These are phyloP conservation scores for Porites lutea DNA, from an alignment of 64 coral and sea anemone genomes.

Conservation along the genomic window DNA sequence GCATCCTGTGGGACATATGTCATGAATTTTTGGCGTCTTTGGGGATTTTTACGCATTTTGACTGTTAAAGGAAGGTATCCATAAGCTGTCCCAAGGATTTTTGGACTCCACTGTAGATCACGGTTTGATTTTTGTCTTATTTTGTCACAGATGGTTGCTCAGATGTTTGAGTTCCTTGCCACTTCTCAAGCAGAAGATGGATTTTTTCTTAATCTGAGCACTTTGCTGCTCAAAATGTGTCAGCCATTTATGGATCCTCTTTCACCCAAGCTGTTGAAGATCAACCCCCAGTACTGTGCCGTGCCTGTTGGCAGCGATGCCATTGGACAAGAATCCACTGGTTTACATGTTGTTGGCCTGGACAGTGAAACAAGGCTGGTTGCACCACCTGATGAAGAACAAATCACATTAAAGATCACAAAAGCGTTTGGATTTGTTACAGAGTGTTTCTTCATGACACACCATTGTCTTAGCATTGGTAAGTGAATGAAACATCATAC, in stretches of 20 bases:
- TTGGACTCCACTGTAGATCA: too few relatives aligned
- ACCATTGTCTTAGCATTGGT: constrained; percentile 91
- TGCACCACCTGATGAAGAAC: constrained; percentile 38
- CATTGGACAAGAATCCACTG: constrained; percentile 60
- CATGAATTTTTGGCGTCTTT: too few relatives aligned
- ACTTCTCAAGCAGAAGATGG: constrained; percentile 88
- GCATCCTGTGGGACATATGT: too few relatives aligned
- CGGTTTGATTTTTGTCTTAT: background rate
- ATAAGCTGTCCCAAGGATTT: too few relatives aligned
- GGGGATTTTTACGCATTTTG: too few relatives aligned
- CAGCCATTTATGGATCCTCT: constrained; percentile 83
- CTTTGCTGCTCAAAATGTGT: constrained; percentile 78
- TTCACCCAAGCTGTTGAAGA: constrained; percentile 83
- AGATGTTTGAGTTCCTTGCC: constrained; percentile 85
- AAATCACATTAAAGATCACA: constrained; percentile 17
- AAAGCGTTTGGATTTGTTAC: constrained; percentile 92
- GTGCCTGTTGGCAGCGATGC: constrained; percentile 38
- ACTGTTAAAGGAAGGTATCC: too few relatives aligned
- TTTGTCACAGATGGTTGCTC: constrained; percentile 6
- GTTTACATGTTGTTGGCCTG: constrained; percentile 80
- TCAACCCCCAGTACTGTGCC: constrained; percentile 90
- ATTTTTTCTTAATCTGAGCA: constrained; percentile 94
- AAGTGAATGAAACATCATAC: background rate
- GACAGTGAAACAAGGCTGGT: constrained; percentile 90
- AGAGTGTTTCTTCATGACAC: constrained; percentile 97